These are phyloP conservation scores for Andrena chrysosceles DNA, from an alignment of 2,888 invertebrate species.

Conservation along the genomic window DNA sequence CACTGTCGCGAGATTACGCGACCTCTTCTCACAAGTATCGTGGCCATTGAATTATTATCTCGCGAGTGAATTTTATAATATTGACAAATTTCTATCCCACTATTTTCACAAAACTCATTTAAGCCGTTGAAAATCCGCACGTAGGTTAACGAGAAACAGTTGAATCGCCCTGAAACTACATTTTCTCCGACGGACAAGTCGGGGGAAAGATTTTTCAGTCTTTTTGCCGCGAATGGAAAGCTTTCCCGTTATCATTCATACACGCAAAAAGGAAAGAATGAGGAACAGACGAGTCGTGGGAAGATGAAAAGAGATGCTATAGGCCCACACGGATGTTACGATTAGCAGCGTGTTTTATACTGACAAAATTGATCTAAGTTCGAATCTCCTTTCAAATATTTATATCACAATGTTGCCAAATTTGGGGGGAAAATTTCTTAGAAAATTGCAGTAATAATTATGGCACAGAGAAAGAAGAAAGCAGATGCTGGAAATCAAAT, in stretches of 20 bases:
- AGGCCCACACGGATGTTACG: not conserved
- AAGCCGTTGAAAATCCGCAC: slow-evolving; percentile 8
- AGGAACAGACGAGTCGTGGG: not conserved
- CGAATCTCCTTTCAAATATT: not conserved
- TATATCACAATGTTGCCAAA: too few species aligned
- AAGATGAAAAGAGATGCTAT: not conserved
- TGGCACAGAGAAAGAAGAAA: not conserved
- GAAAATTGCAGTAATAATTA: too few species aligned
- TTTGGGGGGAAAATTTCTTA: too few species aligned
- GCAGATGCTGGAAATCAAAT: not conserved
- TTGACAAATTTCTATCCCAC: not conserved
- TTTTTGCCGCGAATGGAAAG: not conserved
- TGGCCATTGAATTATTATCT: not conserved
- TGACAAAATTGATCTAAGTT: not conserved
- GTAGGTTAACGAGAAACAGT: slow-evolving; percentile 12
- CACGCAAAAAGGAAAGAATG: not conserved
- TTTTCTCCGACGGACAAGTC: not conserved
- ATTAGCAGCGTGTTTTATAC: not conserved
- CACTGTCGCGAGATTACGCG: not conserved
- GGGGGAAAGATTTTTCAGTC: not conserved
- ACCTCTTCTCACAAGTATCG: not conserved
- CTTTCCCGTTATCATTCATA: not conserved
- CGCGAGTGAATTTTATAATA: not conserved
- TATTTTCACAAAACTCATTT: not conserved
- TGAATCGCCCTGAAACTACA: slow-evolving; percentile 6